phyloP scores from a whole-genome alignment of 1,140 invertebrate genomes.

The Macrocentrus cingulum region DNA sequence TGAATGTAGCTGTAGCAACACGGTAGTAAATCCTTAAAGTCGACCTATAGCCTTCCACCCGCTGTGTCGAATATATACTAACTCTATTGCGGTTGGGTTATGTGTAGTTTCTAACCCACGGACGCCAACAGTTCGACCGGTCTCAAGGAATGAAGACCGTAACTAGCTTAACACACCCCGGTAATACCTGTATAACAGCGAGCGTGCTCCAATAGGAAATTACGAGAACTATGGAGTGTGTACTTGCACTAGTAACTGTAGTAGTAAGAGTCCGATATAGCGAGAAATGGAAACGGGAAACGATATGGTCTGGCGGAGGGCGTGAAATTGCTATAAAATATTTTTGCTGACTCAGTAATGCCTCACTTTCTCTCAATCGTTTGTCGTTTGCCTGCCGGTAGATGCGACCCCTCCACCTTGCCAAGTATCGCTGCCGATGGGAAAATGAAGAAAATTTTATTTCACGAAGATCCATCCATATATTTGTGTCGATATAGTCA shows the following conservation, averaged over 20 bases:
- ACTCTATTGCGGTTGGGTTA: constrained; percentile 7
- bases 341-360: constrained; percentile 28
- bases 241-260: constrained; percentile 6
- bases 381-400: constrained; percentile 8
- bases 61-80: background rate
- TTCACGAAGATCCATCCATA: background rate
- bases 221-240: constrained; percentile 20
- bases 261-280: constrained; percentile 15
- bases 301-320: constrained; percentile 26
- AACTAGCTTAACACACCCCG: constrained; percentile 28
- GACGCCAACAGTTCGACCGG: background rate
- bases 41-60: background rate
- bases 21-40: background rate
- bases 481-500: background rate
- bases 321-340: constrained; percentile 26
- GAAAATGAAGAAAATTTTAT: no score
- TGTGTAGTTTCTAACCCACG: background rate
- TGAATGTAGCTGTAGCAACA: background rate
- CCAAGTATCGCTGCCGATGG: background rate
- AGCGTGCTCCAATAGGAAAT: constrained; percentile 26
- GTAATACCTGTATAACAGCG: constrained; percentile 24
- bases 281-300: constrained; percentile 8
- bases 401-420: background rate
- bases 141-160: constrained; percentile 4
- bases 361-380: constrained; percentile 20